Conservation (phyloP, 2,113 vertebrate genomes). For the Seriola dumerili region DNA sequence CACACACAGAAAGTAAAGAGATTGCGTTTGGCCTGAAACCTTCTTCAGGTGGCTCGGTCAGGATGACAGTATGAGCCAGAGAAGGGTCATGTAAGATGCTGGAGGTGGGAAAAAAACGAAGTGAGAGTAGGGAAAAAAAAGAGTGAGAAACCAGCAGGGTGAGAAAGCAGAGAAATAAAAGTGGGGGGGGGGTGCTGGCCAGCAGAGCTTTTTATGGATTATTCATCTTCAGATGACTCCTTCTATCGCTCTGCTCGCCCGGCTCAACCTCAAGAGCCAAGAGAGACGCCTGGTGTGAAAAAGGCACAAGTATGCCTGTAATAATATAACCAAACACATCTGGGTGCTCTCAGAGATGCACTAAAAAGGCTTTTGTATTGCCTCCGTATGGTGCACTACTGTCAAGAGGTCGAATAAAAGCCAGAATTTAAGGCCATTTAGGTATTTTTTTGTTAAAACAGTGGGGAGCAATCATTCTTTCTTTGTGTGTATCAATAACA, state of each 20-base stretch:
- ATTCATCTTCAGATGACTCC: conserved; percentile 52
- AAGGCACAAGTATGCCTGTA: conserved; percentile 14
- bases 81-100: conserved; percentile 17
- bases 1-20: background rate
- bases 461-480: background rate
- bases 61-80: conserved; percentile 3
- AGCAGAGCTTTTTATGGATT: conserved; percentile 63
- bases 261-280: conserved; percentile 4
- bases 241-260: conserved; percentile 12
- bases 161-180: conserved; percentile 39
- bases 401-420: conserved; percentile 4
- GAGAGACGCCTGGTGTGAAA: conserved; percentile 17
- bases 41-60: conserved; percentile 21
- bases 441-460: conserved; percentile 12
- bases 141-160: conserved; percentile 9
- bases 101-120: background rate
- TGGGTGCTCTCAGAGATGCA: background rate
- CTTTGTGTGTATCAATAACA: background rate
- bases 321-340: conserved; percentile 3
- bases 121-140: background rate
- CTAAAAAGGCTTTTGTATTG: conserved; percentile 5
- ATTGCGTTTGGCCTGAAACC: conserved; percentile 38
- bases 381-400: background rate
- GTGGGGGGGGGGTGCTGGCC: conserved; percentile 21
- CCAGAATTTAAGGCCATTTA: background rate